phyloP scores from a whole-genome alignment of 2,113 vertebrate species.

The Salvelinus alpinus region DNA sequence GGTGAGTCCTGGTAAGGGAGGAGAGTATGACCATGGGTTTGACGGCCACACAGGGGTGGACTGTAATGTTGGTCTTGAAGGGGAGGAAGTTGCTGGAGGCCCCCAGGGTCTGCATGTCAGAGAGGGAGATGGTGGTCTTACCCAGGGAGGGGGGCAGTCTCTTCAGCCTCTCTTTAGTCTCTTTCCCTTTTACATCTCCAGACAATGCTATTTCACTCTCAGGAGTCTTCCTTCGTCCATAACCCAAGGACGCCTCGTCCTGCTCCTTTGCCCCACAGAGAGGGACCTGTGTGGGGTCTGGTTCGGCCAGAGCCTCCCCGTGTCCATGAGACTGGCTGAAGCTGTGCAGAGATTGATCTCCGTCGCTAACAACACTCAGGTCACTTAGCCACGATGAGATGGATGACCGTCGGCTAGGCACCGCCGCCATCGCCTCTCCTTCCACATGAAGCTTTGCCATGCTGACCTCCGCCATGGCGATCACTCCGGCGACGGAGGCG shows the following conservation, averaged over 20 bases:
- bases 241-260: slow-evolving; percentile 30
- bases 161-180: slow-evolving; percentile 73
- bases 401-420: slow-evolving; percentile 79
- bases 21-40: slow-evolving; percentile 75
- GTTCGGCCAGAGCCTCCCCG: slow-evolving; percentile 86
- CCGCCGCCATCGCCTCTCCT: slow-evolving; percentile 69
- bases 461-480: slow-evolving; percentile 74
- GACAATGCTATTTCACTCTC: slow-evolving; percentile 70
- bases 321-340: slow-evolving; percentile 85
- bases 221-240: slow-evolving; percentile 61
- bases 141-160: slow-evolving; percentile 81
- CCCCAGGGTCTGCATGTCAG: slow-evolving; percentile 72
- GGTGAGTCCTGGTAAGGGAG: slow-evolving; percentile 44
- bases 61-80: slow-evolving; percentile 82
- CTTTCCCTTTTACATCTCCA: slow-evolving; percentile 46
- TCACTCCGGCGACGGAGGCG: not conserved
- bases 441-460: slow-evolving; percentile 75
- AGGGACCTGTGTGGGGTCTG: slow-evolving; percentile 9
- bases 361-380: slow-evolving; percentile 76
- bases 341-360: slow-evolving; percentile 68
- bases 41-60: slow-evolving; percentile 83
- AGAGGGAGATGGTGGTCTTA: slow-evolving; percentile 82
- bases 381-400: slow-evolving; percentile 86
- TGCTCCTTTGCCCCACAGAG: slow-evolving; percentile 34
- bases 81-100: slow-evolving; percentile 78